Evolutionary conservation across 1,140 invertebrate genomes (phyloP).

Genomic region (Heterodera carotae): DNA sequence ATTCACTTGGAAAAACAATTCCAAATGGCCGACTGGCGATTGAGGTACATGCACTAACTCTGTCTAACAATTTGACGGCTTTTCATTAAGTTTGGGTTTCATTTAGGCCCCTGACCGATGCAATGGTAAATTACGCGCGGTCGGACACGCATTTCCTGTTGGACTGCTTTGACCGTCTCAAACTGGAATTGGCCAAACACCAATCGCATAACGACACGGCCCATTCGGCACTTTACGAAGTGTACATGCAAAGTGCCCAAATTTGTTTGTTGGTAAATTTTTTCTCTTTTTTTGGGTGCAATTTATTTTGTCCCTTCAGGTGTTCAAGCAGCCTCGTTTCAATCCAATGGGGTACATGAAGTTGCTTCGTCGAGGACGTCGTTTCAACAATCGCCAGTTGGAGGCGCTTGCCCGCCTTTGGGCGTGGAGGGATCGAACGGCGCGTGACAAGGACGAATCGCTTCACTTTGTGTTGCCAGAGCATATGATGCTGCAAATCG

Average conservation of each 20-base stretch:
- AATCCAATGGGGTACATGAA: slow-evolving; percentile 75
- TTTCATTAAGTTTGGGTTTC: background rate
- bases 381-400: slow-evolving; percentile 83
- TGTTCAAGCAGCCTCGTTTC: slow-evolving; percentile 80
- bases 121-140: slow-evolving; percentile 84
- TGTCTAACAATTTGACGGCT: slow-evolving; percentile 4
- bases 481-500: slow-evolving; percentile 88
- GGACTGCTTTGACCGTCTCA: slow-evolving; percentile 83
- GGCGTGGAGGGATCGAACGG: slow-evolving; percentile 80
- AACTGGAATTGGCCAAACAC: slow-evolving; percentile 76
- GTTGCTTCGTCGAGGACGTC: slow-evolving; percentile 77
- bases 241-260: slow-evolving; percentile 74
- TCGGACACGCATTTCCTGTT: slow-evolving; percentile 93
- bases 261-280: slow-evolving; percentile 71
- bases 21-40: slow-evolving; percentile 94
- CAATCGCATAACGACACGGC: slow-evolving; percentile 73
- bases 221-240: slow-evolving; percentile 66
- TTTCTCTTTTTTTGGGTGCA: background rate
- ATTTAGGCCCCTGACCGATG: slow-evolving; percentile 78
- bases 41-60: slow-evolving; percentile 22
- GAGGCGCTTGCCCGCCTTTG: slow-evolving; percentile 80
- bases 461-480: slow-evolving; percentile 86
- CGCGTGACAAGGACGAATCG: slow-evolving; percentile 87
- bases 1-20: slow-evolving; percentile 83
- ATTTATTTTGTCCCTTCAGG: slow-evolving; percentile 67